A percentile compares a stretch with the other conserved stretches of the same genome.
Evolutionary conservation across 2,113 vertebrate species (phyloP).

Genomic region (Donacobius atricapilla): DNA sequence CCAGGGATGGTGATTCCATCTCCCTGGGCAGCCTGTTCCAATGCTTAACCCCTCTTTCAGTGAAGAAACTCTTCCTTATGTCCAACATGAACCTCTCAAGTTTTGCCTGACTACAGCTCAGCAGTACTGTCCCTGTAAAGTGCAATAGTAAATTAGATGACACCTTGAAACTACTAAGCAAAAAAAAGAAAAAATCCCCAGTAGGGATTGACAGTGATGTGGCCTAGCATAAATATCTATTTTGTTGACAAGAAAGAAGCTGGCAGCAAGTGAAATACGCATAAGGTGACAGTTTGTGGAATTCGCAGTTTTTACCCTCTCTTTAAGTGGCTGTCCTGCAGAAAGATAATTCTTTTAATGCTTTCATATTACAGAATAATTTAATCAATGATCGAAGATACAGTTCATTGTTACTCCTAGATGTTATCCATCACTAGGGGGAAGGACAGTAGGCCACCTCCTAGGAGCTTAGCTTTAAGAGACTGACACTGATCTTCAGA

Average conservation of each 20-base stretch:
- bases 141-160: not conserved
- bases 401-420: not conserved
- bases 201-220: not conserved
- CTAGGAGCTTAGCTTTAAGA: not conserved
- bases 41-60: not conserved
- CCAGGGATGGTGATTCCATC: not conserved
- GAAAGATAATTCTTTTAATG: not conserved
- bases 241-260: not conserved
- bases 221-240: not conserved
- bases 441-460: not conserved
- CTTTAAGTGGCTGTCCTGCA: too few species aligned
- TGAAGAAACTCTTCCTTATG: not conserved
- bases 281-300: not conserved
- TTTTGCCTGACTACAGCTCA: not conserved
- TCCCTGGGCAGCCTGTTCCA: not conserved
- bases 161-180: not conserved
- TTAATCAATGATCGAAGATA: not conserved
- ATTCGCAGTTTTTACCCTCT: not conserved
- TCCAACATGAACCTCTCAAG: not conserved
- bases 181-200: not conserved
- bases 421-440: not conserved
- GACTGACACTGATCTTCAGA: not conserved
- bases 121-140: not conserved
- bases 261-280: accelerated
- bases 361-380: not conserved